phyloP scores from a whole-genome alignment of 1,140 invertebrate species.

The Globodera rostochiensis region DNA sequence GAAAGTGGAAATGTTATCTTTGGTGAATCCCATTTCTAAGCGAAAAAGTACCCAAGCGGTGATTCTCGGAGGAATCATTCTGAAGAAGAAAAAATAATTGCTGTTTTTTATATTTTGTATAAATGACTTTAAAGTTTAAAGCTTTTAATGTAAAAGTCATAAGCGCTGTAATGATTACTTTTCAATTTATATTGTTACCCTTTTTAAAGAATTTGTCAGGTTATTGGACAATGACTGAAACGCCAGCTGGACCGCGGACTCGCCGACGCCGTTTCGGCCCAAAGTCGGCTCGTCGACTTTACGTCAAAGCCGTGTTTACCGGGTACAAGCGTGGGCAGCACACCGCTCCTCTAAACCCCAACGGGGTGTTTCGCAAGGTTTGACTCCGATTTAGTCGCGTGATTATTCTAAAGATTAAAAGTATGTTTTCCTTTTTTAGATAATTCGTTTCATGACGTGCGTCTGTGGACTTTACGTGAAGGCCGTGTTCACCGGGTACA shows the following conservation, averaged over 20 bases:
- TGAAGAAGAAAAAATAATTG: constrained; percentile 22
- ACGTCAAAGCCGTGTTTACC: constrained; percentile 81
- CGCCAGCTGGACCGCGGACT: neutral
- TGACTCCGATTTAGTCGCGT: no score
- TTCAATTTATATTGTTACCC: no score
- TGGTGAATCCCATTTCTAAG: neutral
- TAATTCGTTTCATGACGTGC: no score
- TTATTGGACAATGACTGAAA: constrained; percentile 4
- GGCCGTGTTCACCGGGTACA: constrained; percentile 96
- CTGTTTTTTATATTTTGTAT: neutral
- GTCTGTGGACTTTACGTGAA: constrained; percentile 55
- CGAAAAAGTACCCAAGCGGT: constrained; percentile 11
- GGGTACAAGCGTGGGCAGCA: constrained; percentile 95
- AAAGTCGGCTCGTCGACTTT: constrained; percentile 26
- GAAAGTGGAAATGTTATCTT: neutral
- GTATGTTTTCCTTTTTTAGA: no score
- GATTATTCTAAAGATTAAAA: no score
- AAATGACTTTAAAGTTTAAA: neutral
- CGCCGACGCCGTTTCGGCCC: constrained; percentile 36
- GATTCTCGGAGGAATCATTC: constrained; percentile 8
- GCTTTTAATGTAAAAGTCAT: neutral
- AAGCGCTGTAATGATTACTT: neutral
- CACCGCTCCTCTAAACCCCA: no score
- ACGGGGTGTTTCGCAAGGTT: no score
- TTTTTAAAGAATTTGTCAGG: neutral